Percentiles rank a stretch among this genome's conserved stretches.
phyloP scores from a whole-genome alignment of 2,113 vertebrate species.

The Geococcyx californianus region DNA sequence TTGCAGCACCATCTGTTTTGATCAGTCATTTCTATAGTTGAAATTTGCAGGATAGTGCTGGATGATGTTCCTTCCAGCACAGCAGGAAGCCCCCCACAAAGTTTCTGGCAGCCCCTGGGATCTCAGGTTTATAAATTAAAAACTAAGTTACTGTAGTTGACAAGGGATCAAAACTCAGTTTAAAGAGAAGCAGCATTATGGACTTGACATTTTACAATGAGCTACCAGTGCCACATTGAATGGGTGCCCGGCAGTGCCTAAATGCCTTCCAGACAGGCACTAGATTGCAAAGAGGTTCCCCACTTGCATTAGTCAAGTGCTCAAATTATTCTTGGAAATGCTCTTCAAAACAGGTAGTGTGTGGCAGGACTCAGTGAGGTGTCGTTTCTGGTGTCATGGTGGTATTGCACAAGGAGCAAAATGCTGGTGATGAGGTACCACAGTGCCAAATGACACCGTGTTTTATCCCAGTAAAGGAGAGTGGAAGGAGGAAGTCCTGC shows the following conservation, averaged over 20 bases:
- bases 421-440: background rate
- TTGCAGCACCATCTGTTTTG: conserved; percentile 50
- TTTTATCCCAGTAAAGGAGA: background rate
- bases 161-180: conserved; percentile 3
- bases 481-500: background rate
- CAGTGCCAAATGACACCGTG: fast-evolving
- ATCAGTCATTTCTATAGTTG: conserved; percentile 28
- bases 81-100: background rate
- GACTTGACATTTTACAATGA: background rate
- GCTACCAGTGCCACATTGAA: background rate
- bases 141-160: conserved; percentile 15
- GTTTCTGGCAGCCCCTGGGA: conserved; percentile 4
- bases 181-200: conserved; percentile 6
- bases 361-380: background rate
- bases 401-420: background rate
- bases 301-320: background rate
- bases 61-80: background rate
- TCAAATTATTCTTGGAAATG: background rate
- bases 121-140: background rate
- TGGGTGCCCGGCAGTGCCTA: background rate
- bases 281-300: background rate
- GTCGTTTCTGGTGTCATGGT: background rate
- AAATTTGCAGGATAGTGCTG: conserved; percentile 1
- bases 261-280: background rate
- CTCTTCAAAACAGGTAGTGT: background rate